phyloP scores from a whole-genome alignment of 2,888 invertebrate genomes.

The Drosophila helvetica region DNA sequence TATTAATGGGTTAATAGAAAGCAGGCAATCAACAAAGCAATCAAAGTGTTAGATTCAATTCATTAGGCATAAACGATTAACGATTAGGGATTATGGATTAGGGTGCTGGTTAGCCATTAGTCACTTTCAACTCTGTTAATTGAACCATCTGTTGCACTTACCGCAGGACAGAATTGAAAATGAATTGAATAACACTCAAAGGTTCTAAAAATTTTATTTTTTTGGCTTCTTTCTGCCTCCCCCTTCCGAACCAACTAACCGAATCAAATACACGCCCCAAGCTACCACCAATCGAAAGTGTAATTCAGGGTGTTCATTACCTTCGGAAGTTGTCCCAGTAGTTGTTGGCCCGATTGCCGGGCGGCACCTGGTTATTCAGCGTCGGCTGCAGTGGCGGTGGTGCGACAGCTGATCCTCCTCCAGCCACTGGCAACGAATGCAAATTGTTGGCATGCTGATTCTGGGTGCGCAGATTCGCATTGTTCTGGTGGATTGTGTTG shows the following conservation, averaged over 20 bases:
- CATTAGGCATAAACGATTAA: too few relatives aligned
- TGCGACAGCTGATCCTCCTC: constrained; percentile 78
- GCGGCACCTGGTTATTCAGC: constrained; percentile 95
- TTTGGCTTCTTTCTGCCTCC: constrained; percentile 7
- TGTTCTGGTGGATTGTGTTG: constrained; percentile 83
- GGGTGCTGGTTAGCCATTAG: constrained; percentile 11
- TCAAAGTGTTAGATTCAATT: background rate
- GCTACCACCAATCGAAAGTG: background rate
- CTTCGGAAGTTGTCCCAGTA: constrained; percentile 97
- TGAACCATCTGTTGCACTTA: constrained; percentile 33
- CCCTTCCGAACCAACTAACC: background rate
- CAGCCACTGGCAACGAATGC: constrained; percentile 71
- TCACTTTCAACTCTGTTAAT: constrained; percentile 51
- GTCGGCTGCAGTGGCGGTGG: constrained; percentile 79
- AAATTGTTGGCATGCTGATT: constrained; percentile 77
- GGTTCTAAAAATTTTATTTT: constrained; percentile 37
- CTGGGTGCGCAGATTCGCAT: constrained; percentile 82
- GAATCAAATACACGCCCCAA: constrained; percentile 12
- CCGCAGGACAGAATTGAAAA: constrained; percentile 46
- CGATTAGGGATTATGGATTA: background rate
- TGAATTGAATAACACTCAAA: constrained; percentile 27
- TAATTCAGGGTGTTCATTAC: constrained; percentile 85
- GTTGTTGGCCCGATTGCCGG: constrained; percentile 95
- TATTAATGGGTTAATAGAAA: constrained; percentile 71
- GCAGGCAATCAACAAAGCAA: constrained; percentile 6